phyloP scores from a whole-genome alignment of 2,888 invertebrate species.

The Chorisops tibialis region DNA sequence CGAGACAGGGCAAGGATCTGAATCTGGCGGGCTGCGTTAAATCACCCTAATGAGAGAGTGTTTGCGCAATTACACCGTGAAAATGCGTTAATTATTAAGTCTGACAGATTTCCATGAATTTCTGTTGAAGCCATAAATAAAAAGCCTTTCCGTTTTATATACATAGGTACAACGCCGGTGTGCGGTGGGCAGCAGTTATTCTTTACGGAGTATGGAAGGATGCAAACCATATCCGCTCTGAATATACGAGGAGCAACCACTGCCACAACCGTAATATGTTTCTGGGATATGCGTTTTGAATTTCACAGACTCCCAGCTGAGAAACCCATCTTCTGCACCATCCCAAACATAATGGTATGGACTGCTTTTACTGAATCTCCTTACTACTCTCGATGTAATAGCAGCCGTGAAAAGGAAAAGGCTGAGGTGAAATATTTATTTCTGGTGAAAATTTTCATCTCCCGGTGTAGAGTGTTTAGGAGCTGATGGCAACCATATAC shows the following conservation, averaged over 20 bases:
- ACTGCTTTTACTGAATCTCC: neutral
- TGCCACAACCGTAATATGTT: constrained; percentile 23
- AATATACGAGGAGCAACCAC: constrained; percentile 1
- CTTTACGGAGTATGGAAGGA: no score
- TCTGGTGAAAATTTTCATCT: constrained; percentile 24
- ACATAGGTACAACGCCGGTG: neutral
- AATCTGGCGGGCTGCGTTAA: neutral
- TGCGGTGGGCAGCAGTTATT: no score
- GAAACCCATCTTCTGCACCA: no score
- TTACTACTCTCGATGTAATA: neutral
- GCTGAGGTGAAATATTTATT: constrained; percentile 24
- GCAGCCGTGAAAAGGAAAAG: neutral
- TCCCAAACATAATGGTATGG: no score
- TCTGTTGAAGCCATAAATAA: constrained; percentile 33
- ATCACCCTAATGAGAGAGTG: neutral
- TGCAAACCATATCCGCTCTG: no score
- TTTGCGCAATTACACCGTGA: constrained; percentile 1
- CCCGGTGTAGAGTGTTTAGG: constrained; percentile 14
- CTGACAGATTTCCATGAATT: constrained; percentile 34
- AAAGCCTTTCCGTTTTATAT: constrained; percentile 26
- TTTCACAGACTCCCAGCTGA: no score
- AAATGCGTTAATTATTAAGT: constrained; percentile 28
- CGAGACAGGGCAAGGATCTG: neutral
- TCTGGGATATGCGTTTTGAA: neutral
- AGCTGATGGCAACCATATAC: neutral